Percentiles rank a stretch among this genome's conserved stretches.
These are phyloP conservation scores for Marcusenius ussheri DNA, from an alignment of 2,113 vertebrate species.

Conservation along the genomic window DNA sequence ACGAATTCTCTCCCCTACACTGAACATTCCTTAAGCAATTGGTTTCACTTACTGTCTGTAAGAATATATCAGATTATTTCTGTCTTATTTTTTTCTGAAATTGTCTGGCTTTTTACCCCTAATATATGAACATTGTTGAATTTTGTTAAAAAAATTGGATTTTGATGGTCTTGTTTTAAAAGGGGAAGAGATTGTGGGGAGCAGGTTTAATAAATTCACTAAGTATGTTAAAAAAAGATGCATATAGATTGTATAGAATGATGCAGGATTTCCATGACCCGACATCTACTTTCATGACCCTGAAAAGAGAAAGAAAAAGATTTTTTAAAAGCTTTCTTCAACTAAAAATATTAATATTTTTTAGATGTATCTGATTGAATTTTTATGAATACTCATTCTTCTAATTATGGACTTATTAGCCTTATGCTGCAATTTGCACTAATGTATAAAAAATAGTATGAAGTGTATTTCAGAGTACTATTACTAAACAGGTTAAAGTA, in stretches of 20 bases:
- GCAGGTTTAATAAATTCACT: not conserved
- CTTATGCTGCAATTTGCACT: not conserved
- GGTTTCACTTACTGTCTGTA: constrained; percentile 41
- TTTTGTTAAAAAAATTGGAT: not conserved
- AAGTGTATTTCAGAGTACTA: not conserved
- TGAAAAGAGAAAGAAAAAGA: not conserved
- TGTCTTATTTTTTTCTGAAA: not conserved
- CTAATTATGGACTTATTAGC: not conserved
- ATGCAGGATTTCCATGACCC: not conserved
- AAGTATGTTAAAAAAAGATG: not conserved
- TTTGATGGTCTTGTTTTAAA: not conserved
- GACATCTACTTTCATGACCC: not conserved
- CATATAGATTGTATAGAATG: not conserved
- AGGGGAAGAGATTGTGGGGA: not conserved
- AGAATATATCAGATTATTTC: not conserved
- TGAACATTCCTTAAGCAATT: constrained; percentile 23
- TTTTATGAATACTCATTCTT: not conserved
- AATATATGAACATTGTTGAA: not conserved
- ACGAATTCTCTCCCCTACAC: constrained; percentile 17
- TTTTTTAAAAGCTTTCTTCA: not conserved
- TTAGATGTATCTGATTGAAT: not conserved
- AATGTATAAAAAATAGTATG: not conserved
- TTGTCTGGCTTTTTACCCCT: not conserved
- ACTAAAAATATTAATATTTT: not conserved
- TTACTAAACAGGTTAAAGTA: not conserved